Evolutionary conservation across 2,888 invertebrate genomes (phyloP), one percentile per base, ranked within the genome.

Genomic region (Galerucella calmariensis): DNA sequence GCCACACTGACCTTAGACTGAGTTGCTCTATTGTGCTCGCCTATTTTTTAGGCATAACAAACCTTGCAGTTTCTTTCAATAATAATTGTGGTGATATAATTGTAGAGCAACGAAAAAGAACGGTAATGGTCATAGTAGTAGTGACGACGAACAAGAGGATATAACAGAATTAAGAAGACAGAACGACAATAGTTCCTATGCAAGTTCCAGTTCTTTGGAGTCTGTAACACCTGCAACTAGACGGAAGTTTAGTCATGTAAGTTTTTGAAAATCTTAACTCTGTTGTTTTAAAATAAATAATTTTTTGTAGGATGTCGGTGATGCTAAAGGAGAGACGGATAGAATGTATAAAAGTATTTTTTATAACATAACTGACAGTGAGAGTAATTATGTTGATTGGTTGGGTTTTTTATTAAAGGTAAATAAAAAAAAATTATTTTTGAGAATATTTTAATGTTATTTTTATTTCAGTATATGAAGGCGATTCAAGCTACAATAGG

Each of bases 271-370:
- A 58, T 58, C 24, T 12, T 12, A 24, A 20, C n/a, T 58, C 4
- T 58, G 24, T 20, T 11, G 35, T 58, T 20, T 16, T 8, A 10
- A 24, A 24, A 0, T 58, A 58, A 4, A n/a, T 6, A 10, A 2
- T 24, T 51, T 65, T 73, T 81, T 83, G 70, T 63, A 86, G 85
- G 85, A 84, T 9, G 58, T 58, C 14, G 80, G 79, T 20, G 83
- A 84, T 77, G 77, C 74, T 10, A 92, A 92, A 87, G 89, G 90
- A 62, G 94, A 94, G 82, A 92, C 93, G 14, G 95, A 95, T 85
- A 91, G 95, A 79, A 96, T 96, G 94, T 94, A 96, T 83, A 93
- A 94, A 83, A 94, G 94, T 85, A 96, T 97, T 84, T 91, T 97
- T 77, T 92, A 92, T 81, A 96, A 96, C 84, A 96, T 97, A 79